Percentiles rank a stretch among this genome's conserved stretches.
Conservation (phyloP, 2,888 invertebrate species). For the Agrochola litura region DNA sequence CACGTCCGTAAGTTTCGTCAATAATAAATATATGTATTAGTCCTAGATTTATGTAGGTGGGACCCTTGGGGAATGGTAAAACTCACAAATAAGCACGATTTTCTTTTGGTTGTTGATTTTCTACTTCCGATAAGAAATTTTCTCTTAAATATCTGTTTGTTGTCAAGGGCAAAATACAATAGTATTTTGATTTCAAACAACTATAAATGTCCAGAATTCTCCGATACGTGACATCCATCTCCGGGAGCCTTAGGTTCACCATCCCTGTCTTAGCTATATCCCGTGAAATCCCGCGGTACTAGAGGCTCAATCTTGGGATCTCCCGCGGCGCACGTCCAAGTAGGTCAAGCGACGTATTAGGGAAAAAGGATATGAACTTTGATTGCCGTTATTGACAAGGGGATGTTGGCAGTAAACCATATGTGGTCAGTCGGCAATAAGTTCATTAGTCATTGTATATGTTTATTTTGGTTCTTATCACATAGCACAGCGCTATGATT, state of each 20-base stretch:
- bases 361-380: conserved; percentile 41
- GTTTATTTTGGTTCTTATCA: not conserved
- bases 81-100: too few relatives aligned
- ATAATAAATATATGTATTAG: not conserved
- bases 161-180: not conserved
- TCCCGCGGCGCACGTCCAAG: conserved; percentile 45
- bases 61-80: too few relatives aligned
- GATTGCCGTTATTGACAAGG: conserved; percentile 35
- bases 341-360: conserved; percentile 53
- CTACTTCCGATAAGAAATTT: not conserved
- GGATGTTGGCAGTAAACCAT: conserved; percentile 12
- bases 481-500: not conserved
- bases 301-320: conserved; percentile 34
- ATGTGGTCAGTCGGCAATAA: conserved; percentile 11
- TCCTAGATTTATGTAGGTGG: too few relatives aligned
- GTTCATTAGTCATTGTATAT: not conserved
- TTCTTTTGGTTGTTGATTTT: too few relatives aligned
- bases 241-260: not conserved
- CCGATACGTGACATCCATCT: not conserved
- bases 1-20: not conserved
- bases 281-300: conserved; percentile 24
- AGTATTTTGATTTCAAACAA: not conserved
- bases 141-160: not conserved
- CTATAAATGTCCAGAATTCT: not conserved
- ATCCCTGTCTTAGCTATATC: conserved; percentile 10